phyloP scores from a whole-genome alignment of 2,113 vertebrate species.

The Neoarius graeffei region DNA sequence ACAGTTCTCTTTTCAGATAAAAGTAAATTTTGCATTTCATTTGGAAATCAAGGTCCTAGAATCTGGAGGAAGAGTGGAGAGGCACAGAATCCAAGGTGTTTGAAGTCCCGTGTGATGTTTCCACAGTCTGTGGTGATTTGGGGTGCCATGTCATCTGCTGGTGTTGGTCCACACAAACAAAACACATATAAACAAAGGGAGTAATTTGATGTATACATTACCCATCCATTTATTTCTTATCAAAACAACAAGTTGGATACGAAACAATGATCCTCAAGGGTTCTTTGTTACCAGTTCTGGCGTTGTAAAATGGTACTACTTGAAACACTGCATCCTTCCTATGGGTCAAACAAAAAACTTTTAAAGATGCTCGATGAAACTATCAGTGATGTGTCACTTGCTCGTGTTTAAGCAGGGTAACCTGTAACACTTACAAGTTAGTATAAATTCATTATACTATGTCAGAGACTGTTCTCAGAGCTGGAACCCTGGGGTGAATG shows the following conservation, averaged over 20 bases:
- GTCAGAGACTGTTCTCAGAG: neutral
- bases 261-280: neutral
- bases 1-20: no score
- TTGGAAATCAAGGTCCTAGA: no score
- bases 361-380: neutral
- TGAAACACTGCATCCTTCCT: neutral
- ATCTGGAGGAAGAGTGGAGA: no score
- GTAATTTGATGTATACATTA: neutral
- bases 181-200: neutral
- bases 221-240: neutral
- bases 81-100: no score
- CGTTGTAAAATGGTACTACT: no score
- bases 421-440: neutral
- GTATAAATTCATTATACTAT: neutral
- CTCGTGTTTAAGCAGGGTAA: neutral
- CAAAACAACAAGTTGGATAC: neutral
- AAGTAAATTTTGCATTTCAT: no score
- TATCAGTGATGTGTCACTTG: neutral
- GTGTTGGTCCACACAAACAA: no score
- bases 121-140: no score
- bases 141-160: no score
- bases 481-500: constrained; percentile 17
- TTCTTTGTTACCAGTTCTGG: neutral
- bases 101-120: no score
- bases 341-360: neutral